Base-by-base conservation (phyloP, 2,888 invertebrate species). In the Brachylomia viminalis region DNA sequence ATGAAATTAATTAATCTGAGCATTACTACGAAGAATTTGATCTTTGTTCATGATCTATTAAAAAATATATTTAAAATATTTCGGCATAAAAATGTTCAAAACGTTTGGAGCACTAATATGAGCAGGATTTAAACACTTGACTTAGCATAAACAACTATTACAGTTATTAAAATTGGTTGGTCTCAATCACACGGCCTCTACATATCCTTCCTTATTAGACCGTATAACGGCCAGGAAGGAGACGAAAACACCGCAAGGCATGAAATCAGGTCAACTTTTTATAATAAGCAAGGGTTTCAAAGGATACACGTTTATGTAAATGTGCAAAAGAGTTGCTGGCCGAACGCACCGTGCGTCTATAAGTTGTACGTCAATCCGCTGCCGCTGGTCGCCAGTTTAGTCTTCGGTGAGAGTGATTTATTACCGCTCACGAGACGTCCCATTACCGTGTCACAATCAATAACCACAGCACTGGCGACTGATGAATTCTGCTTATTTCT, bases 401-500 rank as follows among this genome's bases (percentile, higher is more conserved):
- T 86, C 83, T 83, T 82, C 76, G 82, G 79, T 62, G 45, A 71
- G 75, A 84, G 90, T 95, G 94, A 95, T 95, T 95, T 94, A 95
- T 95, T 86, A 88, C 89, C 83, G 87, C 90, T 92, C 91, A 90
- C 88, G 88, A 88, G 90, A 90, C 88, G 89, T 85, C 88, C 92
- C 91, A 95, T 95, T 95, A 95, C 92, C 90, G 89, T 90, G 92
- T 94, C 94, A 94, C 94, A 93, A 95, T 95, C 95, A 94, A 95
- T 95, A 95, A 93, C 94, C 89, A 89, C 88, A 84, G 86, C 83
- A 88, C 91, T 82, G 82, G 87, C 90, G 72, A 87, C 92, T 92
- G 92, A 93, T 93, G 92, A 92, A 92, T 94, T 91, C 89, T 88
- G 86, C 91, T 90, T 89, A 91, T 90, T 91, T 90, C 91, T 88